Evolutionary conservation across 2,113 vertebrate species (phyloP).

Genomic region (Myotis davidii): DNA sequence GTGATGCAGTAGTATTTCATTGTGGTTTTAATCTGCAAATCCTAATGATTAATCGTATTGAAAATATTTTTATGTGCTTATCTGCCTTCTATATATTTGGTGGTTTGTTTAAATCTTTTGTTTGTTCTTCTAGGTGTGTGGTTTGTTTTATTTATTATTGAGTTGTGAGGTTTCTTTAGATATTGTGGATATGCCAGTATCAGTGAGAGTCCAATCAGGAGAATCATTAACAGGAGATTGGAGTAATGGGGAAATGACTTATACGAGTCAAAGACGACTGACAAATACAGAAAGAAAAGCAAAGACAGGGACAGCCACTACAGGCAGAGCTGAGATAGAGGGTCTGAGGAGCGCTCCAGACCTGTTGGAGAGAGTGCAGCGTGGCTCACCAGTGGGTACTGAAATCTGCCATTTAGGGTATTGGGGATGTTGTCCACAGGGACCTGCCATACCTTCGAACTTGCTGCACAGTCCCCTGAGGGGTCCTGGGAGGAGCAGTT

Average conservation of each 20-base stretch:
- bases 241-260: background rate
- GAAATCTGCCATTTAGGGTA: background rate
- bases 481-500: background rate
- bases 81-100: background rate
- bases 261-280: background rate
- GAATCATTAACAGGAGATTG: background rate
- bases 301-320: background rate
- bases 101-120: background rate
- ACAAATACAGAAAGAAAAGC: background rate
- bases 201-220: background rate
- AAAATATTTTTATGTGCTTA: background rate
- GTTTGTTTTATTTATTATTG: background rate
- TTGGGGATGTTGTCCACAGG: background rate
- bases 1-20: background rate
- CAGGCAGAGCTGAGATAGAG: background rate
- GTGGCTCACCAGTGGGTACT: background rate
- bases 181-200: background rate
- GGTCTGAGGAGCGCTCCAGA: background rate
- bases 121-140: background rate
- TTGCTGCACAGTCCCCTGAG: background rate
- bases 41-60: background rate
- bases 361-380: background rate
- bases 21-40: background rate
- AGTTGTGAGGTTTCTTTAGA: slow-evolving; percentile 13
- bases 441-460: background rate